These are phyloP conservation scores for Adelognathus sp. DNA, from an alignment of 2,888 invertebrate genomes.

Conservation along the genomic window DNA sequence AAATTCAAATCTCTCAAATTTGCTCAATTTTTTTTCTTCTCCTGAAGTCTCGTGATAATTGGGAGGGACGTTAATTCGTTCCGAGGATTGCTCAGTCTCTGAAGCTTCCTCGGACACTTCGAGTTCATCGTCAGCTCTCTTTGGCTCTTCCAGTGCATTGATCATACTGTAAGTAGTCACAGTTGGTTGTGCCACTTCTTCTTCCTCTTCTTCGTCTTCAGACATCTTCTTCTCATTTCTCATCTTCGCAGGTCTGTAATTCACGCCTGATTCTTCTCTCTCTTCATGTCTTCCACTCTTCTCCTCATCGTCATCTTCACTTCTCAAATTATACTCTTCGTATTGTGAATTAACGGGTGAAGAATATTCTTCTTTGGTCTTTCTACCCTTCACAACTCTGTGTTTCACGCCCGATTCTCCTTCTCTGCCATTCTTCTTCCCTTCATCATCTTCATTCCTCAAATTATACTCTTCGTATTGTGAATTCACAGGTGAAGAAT, in stretches of 20 bases:
- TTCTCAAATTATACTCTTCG: neutral
- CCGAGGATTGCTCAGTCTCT: neutral
- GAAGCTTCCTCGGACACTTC: constrained; percentile 11
- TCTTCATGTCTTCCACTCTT: neutral
- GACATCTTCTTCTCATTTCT: no score
- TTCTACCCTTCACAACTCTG: no score
- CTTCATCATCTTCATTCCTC: constrained; percentile 23
- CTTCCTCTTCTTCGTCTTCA: neutral
- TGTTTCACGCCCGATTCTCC: no score
- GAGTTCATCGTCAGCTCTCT: neutral
- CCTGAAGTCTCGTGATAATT: constrained; percentile 4
- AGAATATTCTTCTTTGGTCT: no score
- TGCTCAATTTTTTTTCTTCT: neutral
- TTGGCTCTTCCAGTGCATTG: constrained; percentile 16
- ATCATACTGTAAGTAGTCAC: constrained; percentile 37
- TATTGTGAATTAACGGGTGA: no score
- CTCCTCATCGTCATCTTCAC: constrained; percentile 1
- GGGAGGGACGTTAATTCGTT: constrained; percentile 9
- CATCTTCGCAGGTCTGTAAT: neutral
- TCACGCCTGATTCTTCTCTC: neutral
- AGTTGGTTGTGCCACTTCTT: constrained; percentile 43
- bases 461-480: neutral
- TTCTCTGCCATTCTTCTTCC: neutral
- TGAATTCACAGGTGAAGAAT: neutral
- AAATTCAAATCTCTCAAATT: neutral